A percentile compares a stretch with the other conserved stretches of the same genome.
phyloP scores from a whole-genome alignment of 1,140 invertebrate genomes.

The Psix sp. region DNA sequence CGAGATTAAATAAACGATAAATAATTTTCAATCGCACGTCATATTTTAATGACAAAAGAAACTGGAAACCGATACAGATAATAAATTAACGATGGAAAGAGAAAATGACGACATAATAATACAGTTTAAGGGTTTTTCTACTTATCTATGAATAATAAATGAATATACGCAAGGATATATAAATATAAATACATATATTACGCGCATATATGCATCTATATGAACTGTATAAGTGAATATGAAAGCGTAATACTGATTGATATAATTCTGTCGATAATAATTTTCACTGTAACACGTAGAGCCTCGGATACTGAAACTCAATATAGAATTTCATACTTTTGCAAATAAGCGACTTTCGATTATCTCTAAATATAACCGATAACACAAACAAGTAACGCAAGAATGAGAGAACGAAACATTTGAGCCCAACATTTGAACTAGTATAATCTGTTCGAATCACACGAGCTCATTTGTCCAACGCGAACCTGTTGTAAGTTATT shows the following conservation, averaged over 20 bases:
- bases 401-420: slow-evolving; percentile 10
- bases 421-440: slow-evolving; percentile 20
- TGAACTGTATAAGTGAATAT: slow-evolving; percentile 61
- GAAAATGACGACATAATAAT: slow-evolving; percentile 44
- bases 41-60: slow-evolving; percentile 38
- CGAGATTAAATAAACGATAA: slow-evolving; percentile 26
- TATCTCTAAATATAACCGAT: slow-evolving; percentile 63
- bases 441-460: slow-evolving; percentile 26
- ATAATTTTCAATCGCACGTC: slow-evolving; percentile 40
- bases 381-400: slow-evolving; percentile 11
- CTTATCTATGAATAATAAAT: slow-evolving; percentile 68
- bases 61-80: slow-evolving; percentile 40
- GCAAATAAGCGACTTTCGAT: slow-evolving; percentile 73
- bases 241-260: slow-evolving; percentile 60
- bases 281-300: slow-evolving; percentile 69
- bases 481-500: too few species aligned
- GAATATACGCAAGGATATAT: slow-evolving; percentile 51
- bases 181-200: slow-evolving; percentile 44
- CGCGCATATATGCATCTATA: slow-evolving; percentile 52
- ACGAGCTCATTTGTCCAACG: slow-evolving; percentile 31
- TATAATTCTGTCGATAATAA: slow-evolving; percentile 67
- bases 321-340: slow-evolving; percentile 77
- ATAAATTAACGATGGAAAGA: slow-evolving; percentile 41
- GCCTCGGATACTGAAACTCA: slow-evolving; percentile 59
- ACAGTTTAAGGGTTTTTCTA: slow-evolving; percentile 70